phyloP scores from a whole-genome alignment of 2,113 vertebrate species.

The Geococcyx californianus region DNA sequence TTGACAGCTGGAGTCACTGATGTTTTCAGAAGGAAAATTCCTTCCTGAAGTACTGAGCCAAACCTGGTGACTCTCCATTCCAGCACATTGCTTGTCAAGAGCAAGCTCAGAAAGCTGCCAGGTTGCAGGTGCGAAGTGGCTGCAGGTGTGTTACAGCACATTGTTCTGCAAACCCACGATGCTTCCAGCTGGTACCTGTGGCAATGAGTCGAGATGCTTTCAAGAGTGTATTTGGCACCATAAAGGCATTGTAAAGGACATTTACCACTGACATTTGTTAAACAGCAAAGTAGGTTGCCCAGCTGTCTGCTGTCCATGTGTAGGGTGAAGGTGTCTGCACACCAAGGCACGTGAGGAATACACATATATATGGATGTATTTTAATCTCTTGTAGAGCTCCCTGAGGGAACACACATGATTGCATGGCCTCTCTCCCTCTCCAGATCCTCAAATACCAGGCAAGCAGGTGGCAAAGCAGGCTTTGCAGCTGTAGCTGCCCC shows the following conservation, averaged over 20 bases:
- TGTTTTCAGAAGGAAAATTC: background rate
- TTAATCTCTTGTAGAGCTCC: background rate
- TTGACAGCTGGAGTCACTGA: background rate
- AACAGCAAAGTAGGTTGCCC: background rate
- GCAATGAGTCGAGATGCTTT: background rate
- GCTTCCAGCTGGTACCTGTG: background rate
- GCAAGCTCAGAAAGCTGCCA: background rate
- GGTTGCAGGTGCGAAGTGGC: background rate
- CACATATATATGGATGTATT: background rate
- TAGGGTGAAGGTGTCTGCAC: background rate
- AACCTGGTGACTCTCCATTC: background rate
- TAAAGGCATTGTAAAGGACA: background rate
- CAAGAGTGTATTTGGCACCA: background rate
- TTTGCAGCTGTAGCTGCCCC: background rate
- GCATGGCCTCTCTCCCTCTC: background rate
- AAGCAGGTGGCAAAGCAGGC: background rate
- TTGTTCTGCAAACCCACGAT: rapidly evolving
- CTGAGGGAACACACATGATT: background rate
- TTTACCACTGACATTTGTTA: background rate
- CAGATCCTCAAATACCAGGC: background rate
- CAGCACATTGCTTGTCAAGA: rapidly evolving
- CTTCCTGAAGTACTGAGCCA: background rate
- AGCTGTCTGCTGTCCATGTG: background rate
- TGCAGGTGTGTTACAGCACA: background rate
- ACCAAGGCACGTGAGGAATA: background rate